Conservation (phyloP, 2,113 vertebrate species). For the Psilopsiagon aymara region DNA sequence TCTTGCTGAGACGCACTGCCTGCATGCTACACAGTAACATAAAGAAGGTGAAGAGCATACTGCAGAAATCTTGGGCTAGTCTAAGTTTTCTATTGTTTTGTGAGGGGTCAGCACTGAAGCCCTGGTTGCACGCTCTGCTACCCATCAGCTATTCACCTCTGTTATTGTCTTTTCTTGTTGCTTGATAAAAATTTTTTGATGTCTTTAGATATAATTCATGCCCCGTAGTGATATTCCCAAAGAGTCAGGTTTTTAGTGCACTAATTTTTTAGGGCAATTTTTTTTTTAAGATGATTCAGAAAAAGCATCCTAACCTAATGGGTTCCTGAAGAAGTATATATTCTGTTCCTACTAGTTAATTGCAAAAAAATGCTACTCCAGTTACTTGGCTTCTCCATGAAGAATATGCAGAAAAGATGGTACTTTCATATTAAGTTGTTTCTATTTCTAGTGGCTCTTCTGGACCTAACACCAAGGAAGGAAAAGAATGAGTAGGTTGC, state of each 20-base stretch:
- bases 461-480: neutral
- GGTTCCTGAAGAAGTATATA: neutral
- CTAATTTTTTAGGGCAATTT: neutral
- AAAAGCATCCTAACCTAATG: neutral
- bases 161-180: neutral
- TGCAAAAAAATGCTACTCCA: neutral
- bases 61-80: neutral
- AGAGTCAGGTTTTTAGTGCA: neutral
- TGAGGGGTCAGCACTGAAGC: neutral
- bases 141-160: neutral
- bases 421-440: neutral
- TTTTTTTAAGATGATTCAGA: neutral
- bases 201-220: neutral
- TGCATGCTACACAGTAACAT: accelerated
- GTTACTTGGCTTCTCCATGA: neutral
- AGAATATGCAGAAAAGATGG: neutral
- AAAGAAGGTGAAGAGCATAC: neutral
- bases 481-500: neutral
- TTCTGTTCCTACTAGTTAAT: neutral
- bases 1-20: neutral
- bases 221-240: neutral
- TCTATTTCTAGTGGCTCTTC: neutral
- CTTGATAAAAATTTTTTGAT: neutral
- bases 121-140: neutral
- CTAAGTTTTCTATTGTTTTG: neutral